Base-by-base conservation (phyloP, 2,113 vertebrate species). In the Tragelaphus imberbis region DNA sequence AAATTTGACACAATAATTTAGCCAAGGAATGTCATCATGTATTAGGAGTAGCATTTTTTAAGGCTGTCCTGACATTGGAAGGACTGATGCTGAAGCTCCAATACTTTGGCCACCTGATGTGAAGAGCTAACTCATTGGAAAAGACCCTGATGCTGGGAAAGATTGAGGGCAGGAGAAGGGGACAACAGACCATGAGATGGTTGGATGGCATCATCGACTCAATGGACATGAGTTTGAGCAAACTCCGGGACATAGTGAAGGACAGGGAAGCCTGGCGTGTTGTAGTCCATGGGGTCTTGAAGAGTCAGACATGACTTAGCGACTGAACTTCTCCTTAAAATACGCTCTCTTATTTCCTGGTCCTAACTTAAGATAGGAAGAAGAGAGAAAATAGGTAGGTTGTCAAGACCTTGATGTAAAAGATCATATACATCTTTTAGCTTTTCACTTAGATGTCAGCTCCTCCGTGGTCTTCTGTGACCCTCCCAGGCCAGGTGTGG, bases 21-120 rank as follows among this genome's bases (percentile, higher is more conserved):
- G 58, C 27, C 30, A 33, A 85, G 19, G 0, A 0, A 84, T 59
- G 0, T 10, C 33, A 7, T 49, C 49, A 6, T n/a, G 12, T 27
- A 33, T 86, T 21, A 79, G 77, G 49, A 84, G 28, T 3, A 84
- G 17, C 65, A 19, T 77, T 89, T 94, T 89, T n/a, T 75, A 86
- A n/a, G 44, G 47, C 33, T 81, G 12, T 44, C 81, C 7, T 27
- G 23, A 44, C 11, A 44, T 7, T 44, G 12, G 71, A 77, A 77
- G 23, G 40, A 77, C 40, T 77, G 40, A 77, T 44, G 71, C 71
- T 40, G 12, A 77, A 44, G 71, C 71, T 77, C 71, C 71, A 77
- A 27, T 44, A 44, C 40, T 77, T 14, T 77, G 71, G 71, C 12
- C 23, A 77, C 71, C 71, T 77, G 40, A 77, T 77, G 23, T 40